Evolutionary conservation across 2,113 vertebrate genomes (phyloP), one percentile per base, ranked within the genome.

Genomic region (Osmerus eperlanus): DNA sequence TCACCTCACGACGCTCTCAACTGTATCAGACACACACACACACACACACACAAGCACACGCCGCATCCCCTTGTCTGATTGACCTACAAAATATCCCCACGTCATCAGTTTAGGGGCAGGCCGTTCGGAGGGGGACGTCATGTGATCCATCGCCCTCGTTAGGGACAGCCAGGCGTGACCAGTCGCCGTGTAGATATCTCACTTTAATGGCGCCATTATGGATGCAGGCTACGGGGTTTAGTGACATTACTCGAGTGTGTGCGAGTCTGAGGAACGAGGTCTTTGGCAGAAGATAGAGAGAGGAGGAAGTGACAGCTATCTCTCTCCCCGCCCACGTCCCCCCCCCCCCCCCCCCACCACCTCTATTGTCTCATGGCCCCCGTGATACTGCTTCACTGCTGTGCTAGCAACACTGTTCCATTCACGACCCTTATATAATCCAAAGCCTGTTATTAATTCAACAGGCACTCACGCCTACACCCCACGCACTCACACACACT

Each of bases 171-270:
- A 16, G 67, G 63, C 15, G 6, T 41, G 66, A 62, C 11, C 70
- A 73, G 65, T 29, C 47, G 65, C 63, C 77, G 73, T 15, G 70
- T 32, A 71, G 73, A 75, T 68, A 60, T 21, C 60, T 79, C 75
- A 74, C 72, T 76, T 79, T 81, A 83, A 71, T 78, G 72, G 76
- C 19, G 63, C 19, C 52, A 71, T 60, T 21, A 60, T 12, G n/a
- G 19, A n/a, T n/a, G 58, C 18, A 19, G 58, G 58, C 18, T 11
- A 23, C 54, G 18, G 14, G 0, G 54, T 55, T 55, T 41, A 41
- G 36, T 41, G 36, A 41, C 36, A 41, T 41, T 6, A 41, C 36
- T 41, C 6, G 32, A 60, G 72, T 68, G 29, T 12, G 0, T 9
- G 13, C 6, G 32, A 60, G 72, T 68, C 41, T 12, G 0, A 13